phyloP scores from a whole-genome alignment of 1,140 invertebrate genomes.

The Nephila pilipes region DNA sequence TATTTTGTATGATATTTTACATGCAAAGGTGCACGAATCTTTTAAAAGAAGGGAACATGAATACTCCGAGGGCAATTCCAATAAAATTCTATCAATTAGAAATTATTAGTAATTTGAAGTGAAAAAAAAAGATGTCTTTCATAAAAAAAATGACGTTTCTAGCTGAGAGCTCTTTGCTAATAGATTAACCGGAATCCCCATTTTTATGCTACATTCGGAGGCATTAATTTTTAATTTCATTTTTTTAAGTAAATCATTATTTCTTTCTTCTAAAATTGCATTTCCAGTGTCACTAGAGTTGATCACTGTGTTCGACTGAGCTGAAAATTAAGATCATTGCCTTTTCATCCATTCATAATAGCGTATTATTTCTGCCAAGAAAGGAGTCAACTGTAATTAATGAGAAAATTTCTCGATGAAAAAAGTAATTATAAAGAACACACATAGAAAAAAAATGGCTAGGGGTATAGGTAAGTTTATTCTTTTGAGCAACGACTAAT shows the following conservation, averaged over 20 bases:
- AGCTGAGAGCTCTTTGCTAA: too few species aligned
- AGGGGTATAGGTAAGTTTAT: not conserved
- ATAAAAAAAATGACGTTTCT: too few species aligned
- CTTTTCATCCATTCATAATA: not conserved
- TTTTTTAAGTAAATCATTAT: not conserved
- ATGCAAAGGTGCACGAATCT: too few species aligned
- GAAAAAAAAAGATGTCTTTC: too few species aligned
- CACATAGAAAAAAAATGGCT: not conserved
- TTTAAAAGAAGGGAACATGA: too few species aligned
- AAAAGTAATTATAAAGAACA: not conserved
- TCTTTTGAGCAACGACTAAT: not conserved
- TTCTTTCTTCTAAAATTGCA: not conserved
- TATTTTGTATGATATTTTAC: too few species aligned
- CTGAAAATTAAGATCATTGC: conserved; percentile 5
- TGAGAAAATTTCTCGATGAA: not conserved
- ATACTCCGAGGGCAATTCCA: too few species aligned
- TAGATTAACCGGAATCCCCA: too few species aligned
- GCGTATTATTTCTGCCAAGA: not conserved
- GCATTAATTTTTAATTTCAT: not conserved
- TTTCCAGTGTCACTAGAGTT: not conserved
- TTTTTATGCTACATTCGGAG: too few species aligned
- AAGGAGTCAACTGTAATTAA: not conserved
- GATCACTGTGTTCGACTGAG: not conserved
- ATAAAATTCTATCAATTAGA: too few species aligned
- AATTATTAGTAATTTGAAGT: too few species aligned